Evolutionary conservation across 2,797 vertebrate species (phyloP).

Genomic region (Dermochelys coriacea): DNA sequence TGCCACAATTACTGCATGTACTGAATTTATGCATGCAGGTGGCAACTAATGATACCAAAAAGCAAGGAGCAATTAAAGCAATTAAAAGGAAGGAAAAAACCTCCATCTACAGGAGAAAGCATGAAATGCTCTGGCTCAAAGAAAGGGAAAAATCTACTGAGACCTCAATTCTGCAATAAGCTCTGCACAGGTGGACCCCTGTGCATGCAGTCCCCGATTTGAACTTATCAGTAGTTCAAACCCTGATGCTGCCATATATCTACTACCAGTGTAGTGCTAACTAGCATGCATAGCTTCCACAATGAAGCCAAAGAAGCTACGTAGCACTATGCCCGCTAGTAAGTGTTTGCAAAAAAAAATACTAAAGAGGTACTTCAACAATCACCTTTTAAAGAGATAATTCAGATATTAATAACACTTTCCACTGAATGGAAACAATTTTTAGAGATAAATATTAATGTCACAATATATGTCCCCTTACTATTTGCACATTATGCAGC

Average conservation of each 20-base stretch:
- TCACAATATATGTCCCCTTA: rapidly evolving
- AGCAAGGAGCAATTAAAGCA: not conserved
- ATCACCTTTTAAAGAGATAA: not conserved
- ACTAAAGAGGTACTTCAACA: conserved; percentile 12
- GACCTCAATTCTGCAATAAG: not conserved
- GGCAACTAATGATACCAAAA: rapidly evolving
- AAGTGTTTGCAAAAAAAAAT: not conserved
- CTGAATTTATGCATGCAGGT: rapidly evolving
- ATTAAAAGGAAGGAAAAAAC: rapidly evolving
- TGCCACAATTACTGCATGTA: rapidly evolving
- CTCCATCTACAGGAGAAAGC: rapidly evolving
- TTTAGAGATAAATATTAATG: not conserved
- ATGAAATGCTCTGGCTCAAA: not conserved
- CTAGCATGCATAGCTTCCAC: not conserved
- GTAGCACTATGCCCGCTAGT: not conserved
- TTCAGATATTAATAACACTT: conserved; percentile 12
- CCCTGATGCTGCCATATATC: not conserved
- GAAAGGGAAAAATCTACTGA: rapidly evolving
- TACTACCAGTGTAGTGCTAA: not conserved
- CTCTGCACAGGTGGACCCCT: not conserved
- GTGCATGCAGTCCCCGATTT: not conserved
- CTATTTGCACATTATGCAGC: not conserved
- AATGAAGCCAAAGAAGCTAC: too few species aligned
- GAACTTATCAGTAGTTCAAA: not conserved
- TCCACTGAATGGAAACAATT: not conserved